Percentiles rank a stretch among this genome's conserved stretches.
Conservation (phyloP, 2,888 invertebrate species). For the Pollenia amentaria region DNA sequence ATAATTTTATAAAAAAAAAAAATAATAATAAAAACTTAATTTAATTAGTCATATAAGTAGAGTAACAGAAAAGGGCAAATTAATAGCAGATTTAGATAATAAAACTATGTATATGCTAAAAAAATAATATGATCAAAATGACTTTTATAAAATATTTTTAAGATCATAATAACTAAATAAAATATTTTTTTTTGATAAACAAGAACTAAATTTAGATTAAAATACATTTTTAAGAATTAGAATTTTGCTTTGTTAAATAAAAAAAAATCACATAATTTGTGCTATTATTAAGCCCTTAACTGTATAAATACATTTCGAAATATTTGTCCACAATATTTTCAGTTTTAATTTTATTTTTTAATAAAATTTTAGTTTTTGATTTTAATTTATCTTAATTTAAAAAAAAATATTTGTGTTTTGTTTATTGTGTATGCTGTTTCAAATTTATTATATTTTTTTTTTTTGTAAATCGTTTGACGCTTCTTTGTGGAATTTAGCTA, state of each 20-base stretch:
- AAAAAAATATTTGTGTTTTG: neutral
- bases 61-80: constrained; percentile 31
- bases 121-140: neutral
- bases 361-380: neutral
- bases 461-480: constrained; percentile 43
- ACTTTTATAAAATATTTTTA: neutral
- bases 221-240: neutral
- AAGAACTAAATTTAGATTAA: neutral
- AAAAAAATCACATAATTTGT: neutral
- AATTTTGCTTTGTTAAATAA: neutral
- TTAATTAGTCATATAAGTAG: constrained; percentile 27
- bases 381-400: neutral
- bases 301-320: neutral
- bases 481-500: constrained; percentile 60
- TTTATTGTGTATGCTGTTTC: neutral
- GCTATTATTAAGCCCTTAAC: constrained; percentile 1
- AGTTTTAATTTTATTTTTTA: constrained; percentile 2
- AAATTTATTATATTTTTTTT: neutral
- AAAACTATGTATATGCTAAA: neutral
- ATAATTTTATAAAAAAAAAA: constrained; percentile 8
- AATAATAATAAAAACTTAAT: constrained; percentile 37
- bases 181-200: neutral
- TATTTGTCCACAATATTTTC: neutral
- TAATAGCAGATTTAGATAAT: constrained; percentile 23
- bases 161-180: neutral